Evolutionary conservation across 2,797 vertebrate species (phyloP).

Genomic region (Discoglossus pictus): DNA sequence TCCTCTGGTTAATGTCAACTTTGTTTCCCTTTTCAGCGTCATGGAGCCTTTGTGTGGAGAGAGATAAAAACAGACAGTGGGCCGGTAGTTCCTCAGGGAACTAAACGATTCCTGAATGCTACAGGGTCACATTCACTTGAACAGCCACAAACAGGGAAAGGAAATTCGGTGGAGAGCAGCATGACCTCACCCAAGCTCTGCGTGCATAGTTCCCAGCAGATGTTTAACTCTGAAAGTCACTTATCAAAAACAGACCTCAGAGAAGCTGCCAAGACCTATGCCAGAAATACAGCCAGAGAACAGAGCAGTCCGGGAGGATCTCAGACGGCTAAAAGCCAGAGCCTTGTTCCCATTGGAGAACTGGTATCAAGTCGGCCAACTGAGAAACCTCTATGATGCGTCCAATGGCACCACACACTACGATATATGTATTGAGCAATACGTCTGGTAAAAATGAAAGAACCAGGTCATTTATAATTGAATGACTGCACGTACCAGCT

Average conservation of each 20-base stretch:
- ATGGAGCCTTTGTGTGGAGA: constrained; percentile 69
- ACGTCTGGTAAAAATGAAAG: background rate
- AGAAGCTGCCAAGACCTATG: constrained; percentile 57
- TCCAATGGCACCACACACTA: background rate
- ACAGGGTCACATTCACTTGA: constrained; percentile 57
- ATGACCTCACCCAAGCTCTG: constrained; percentile 68
- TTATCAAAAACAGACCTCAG: constrained; percentile 71
- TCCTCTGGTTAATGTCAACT: constrained; percentile 66
- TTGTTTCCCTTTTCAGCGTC: constrained; percentile 70
- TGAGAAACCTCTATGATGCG: constrained; percentile 16
- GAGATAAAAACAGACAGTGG: constrained; percentile 66
- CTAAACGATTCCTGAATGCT: constrained; percentile 61
- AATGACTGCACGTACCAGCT: constrained; percentile 54
- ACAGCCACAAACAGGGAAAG: constrained; percentile 62
- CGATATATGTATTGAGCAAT: constrained; percentile 25
- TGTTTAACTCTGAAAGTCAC: constrained; percentile 60
- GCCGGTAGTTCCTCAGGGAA: constrained; percentile 60
- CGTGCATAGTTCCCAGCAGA: constrained; percentile 65
- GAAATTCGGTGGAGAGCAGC: constrained; percentile 60
- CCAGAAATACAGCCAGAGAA: constrained; percentile 56
- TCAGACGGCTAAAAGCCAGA: constrained; percentile 46
- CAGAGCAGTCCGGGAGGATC: constrained; percentile 51
- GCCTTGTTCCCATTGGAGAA: constrained; percentile 47
- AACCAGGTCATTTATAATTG: constrained; percentile 43
- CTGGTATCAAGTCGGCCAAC: constrained; percentile 29